phyloP scores from a whole-genome alignment of 2,888 invertebrate genomes.

The Siphonodentalium dalli region DNA sequence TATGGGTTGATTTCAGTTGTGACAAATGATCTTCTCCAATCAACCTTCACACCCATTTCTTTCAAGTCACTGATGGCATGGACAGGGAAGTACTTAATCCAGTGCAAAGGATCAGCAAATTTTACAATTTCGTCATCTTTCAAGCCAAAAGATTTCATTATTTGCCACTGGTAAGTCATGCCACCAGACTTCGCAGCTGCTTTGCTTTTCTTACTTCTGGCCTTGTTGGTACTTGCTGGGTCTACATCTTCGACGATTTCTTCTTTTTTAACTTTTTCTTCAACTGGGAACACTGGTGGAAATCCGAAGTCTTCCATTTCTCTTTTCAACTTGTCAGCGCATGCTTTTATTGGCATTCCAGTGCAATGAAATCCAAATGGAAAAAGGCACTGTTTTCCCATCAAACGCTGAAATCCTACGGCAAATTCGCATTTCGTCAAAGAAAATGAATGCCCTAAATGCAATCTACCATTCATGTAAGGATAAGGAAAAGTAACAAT shows the following conservation, averaged over 20 bases:
- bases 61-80: slow-evolving; percentile 85
- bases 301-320: slow-evolving; percentile 91
- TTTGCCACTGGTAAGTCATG: slow-evolving; percentile 97
- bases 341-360: slow-evolving; percentile 99
- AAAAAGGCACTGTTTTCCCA: slow-evolving; percentile 89
- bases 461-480: slow-evolving; percentile 98
- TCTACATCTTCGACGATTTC: slow-evolving; percentile 66
- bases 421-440: slow-evolving; percentile 98
- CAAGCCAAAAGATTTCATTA: slow-evolving; percentile 93
- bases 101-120: slow-evolving; percentile 89
- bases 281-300: slow-evolving; percentile 86
- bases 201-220: slow-evolving; percentile 93
- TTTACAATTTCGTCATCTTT: slow-evolving; percentile 88
- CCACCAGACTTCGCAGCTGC: slow-evolving; percentile 87
- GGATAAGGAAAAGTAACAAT: slow-evolving; percentile 96
- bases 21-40: slow-evolving; percentile 98
- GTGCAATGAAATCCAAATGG: slow-evolving; percentile 99
- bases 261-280: slow-evolving; percentile 66
- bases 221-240: slow-evolving; percentile 80
- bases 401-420: slow-evolving; percentile 86
- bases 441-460: slow-evolving; percentile 97
- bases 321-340: slow-evolving; percentile 94
- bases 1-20: slow-evolving; percentile 98
- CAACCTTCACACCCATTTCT: slow-evolving; percentile 89
- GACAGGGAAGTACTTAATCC: slow-evolving; percentile 98